Base-by-base conservation (phyloP, 2,888 invertebrate genomes). In the Cactoblastis cactorum region DNA sequence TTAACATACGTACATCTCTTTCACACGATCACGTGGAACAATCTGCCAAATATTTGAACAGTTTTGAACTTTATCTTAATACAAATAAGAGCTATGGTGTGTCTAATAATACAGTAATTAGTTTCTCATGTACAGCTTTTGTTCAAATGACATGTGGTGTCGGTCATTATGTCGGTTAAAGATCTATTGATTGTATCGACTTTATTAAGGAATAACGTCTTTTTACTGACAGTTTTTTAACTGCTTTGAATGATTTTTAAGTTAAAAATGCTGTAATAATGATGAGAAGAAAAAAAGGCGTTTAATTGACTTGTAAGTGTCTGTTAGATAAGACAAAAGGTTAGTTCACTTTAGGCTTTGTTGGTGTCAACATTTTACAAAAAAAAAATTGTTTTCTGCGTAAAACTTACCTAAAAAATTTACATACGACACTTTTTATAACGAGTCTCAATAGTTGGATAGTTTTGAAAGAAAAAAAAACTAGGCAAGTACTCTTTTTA, bases 91-190 rank as follows among this genome's bases (percentile, higher is more conserved):
- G 28, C 15, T 11, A 8, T 3, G 15, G 11, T 17, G 15, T 15
- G 43, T 43, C 43, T 43, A 43, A 43, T 17, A 58, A 61, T 71
- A 67, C 66, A 69, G 78, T 87, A 88, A 87, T 88, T 88, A 88
- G 83, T 77, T 82, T 82, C 82, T 83, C 83, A 81, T 85, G 83
- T 84, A 77, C 68, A 65, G 76, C 79, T 81, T 84, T 83, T 83
- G 82, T 86, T 81, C 77, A 71, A 83, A 74, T 83, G 87, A 86
- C 88, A 89, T 89, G 86, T 88, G 88, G 83, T 69, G 69, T 66
- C 71, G 75, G 74, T 67, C 71, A 71, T 69, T 60, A 75, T 82
- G 82, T 82, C 85, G 83, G 83, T 76, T 67, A 73, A 46, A 67
- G 60, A 65, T 76, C 74, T 74, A 77, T 72, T 68, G 69, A 71